Evolutionary conservation across 2,888 invertebrate genomes (phyloP).

Genomic region (Pachycephus smyrnensis): DNA sequence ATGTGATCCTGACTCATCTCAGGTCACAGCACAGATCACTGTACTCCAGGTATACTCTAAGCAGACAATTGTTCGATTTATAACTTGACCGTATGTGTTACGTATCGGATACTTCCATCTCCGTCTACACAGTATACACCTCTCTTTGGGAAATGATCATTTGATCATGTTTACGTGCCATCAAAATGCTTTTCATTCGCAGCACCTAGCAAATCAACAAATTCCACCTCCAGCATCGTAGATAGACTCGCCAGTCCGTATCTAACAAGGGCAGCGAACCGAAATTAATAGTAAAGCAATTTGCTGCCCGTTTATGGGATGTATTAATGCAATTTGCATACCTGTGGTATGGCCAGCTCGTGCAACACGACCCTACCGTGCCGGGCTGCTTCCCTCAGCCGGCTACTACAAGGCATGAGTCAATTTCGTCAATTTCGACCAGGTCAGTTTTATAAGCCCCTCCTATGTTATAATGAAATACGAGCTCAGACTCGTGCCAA

Average conservation of each 20-base stretch:
- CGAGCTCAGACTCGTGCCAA: neutral
- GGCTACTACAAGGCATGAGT: conserved; percentile 28
- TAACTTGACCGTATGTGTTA: neutral
- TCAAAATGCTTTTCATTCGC: neutral
- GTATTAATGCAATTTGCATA: conserved; percentile 59
- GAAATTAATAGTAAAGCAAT: conserved; percentile 57
- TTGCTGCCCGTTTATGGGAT: conserved; percentile 54
- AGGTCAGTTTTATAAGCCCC: conserved; percentile 34
- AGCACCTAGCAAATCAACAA: neutral
- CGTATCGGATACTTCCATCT: too few relatives aligned
- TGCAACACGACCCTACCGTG: conserved; percentile 4
- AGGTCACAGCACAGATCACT: neutral
- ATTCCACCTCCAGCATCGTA: neutral
- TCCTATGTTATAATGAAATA: conserved; percentile 10
- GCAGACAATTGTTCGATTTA: neutral
- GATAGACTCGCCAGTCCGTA: conserved; percentile 9
- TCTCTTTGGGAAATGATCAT: neutral
- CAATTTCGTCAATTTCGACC: conserved; percentile 39
- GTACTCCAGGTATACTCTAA: neutral
- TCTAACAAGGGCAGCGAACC: conserved; percentile 32
- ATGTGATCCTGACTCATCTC: neutral
- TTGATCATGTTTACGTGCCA: neutral
- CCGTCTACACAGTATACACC: too few relatives aligned
- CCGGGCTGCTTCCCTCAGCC: conserved; percentile 17
- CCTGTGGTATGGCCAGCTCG: conserved; percentile 17